Base-by-base conservation (phyloP, 2,113 vertebrate species). In the Lasiurus cinereus region DNA sequence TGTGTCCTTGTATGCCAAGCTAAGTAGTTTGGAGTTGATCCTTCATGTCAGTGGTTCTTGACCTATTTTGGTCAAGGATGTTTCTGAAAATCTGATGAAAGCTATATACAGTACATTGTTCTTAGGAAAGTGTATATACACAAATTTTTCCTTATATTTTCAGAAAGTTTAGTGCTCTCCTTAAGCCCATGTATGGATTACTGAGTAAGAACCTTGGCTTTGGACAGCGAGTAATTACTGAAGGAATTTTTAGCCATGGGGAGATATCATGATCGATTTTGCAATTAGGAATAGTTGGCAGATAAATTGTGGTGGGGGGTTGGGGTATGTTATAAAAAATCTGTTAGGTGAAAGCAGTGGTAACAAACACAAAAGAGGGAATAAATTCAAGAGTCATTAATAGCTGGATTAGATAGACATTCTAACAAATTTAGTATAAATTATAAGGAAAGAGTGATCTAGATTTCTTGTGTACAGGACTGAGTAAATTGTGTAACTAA, bases 1-100 rank as follows among this genome's bases (percentile, higher is more conserved):
- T 76, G 15, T 33, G 13, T 74, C 72, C 59, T 92, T 87, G 18
- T 79, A 46, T 52, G 50, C n/a, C 70, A 94, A 83, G 21, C 50
- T 79, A 87, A 59, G 59, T 46, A 76, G 31, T 29, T 80, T 80
- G 31, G 43, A 93, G 54, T 92, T 92, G 36, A 89, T 92, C 39
- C 21, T 93, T 92, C 70, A 86, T 24, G 27, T 78, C 79, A 94
- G 80, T 95, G 43, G 43, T 94, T 96, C 69, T 79, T 92, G 74
- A 90, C 15, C 31, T 83, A 74, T 66, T 80, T 94, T 69, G 24
- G 6, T 83, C 36, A 8, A 46, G 77, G 46, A 83, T 56, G 14
- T 27, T 27, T 48, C 66, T 27, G 48, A 87, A 95, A 90, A 83
- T 83, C 48, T 73, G 31, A 54, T 76, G n/a, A 93, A 92, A 95